Evolutionary conservation across 2,113 vertebrate genomes (phyloP).

Genomic region (Hystrix brachyura): DNA sequence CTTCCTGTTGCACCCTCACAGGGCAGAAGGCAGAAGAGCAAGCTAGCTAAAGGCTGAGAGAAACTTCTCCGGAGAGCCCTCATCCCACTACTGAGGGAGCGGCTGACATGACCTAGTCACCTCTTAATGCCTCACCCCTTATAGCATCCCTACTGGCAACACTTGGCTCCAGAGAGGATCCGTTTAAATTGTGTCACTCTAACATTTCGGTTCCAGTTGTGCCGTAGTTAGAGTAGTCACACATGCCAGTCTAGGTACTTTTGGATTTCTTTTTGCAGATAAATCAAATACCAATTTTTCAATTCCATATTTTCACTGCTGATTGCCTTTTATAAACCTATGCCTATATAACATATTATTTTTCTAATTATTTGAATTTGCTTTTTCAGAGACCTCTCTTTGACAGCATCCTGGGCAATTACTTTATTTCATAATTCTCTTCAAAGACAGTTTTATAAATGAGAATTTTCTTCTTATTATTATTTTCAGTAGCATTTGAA

Average conservation of each 20-base stretch:
- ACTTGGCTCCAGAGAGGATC: no score
- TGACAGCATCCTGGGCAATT: neutral
- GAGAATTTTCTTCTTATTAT: neutral
- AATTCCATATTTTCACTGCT: neutral
- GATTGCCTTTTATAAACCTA: neutral
- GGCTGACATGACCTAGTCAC: no score
- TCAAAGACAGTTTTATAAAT: neutral
- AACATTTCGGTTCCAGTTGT: neutral
- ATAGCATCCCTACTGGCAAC: no score
- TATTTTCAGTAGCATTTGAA: neutral
- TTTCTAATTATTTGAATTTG: constrained; percentile 46
- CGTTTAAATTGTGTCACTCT: rapidly evolving
- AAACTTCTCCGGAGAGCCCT: neutral
- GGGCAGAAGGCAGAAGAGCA: neutral
- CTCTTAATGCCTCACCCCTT: no score
- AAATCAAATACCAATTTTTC: neutral
- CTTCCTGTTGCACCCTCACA: neutral
- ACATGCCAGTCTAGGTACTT: neutral
- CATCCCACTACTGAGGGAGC: neutral
- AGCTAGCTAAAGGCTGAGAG: neutral
- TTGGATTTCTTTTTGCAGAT: neutral
- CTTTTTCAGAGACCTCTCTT: neutral
- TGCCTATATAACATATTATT: neutral
- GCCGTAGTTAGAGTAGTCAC: neutral
- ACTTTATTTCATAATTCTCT: constrained; percentile 8